Evolutionary conservation across 2,797 vertebrate genomes (phyloP).

Genomic region (Carduelis carduelis): DNA sequence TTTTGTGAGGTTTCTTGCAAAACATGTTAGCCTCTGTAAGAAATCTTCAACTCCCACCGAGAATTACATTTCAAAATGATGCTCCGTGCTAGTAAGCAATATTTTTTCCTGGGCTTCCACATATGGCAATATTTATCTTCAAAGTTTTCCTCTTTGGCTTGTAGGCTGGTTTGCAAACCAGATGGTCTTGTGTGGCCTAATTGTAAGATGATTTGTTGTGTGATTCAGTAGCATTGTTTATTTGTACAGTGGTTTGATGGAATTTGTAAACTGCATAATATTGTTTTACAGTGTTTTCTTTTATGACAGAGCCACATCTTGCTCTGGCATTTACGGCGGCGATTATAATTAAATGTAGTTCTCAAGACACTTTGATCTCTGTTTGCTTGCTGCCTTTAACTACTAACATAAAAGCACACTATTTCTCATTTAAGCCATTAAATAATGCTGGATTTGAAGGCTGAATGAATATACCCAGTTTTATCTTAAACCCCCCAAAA

Average conservation of each 20-base stretch:
- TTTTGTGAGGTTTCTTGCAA: slow-evolving; percentile 52
- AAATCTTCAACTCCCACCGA: slow-evolving; percentile 69
- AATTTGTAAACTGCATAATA: slow-evolving; percentile 82
- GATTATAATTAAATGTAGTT: slow-evolving; percentile 68
- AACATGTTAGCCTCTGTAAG: slow-evolving; percentile 31
- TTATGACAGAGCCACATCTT: slow-evolving; percentile 70
- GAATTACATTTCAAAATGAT: slow-evolving; percentile 73
- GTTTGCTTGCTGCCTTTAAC: slow-evolving; percentile 54
- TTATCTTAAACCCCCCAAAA: not conserved
- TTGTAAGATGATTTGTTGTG: slow-evolving; percentile 80
- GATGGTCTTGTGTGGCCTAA: slow-evolving; percentile 81
- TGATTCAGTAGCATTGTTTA: slow-evolving; percentile 85
- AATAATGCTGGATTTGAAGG: not conserved
- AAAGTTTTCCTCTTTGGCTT: slow-evolving; percentile 79
- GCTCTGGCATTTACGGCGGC: slow-evolving; percentile 58
- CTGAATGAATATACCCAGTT: not conserved
- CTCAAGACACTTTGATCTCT: slow-evolving; percentile 70
- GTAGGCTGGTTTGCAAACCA: slow-evolving; percentile 69
- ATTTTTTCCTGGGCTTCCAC: slow-evolving; percentile 76
- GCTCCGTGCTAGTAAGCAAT: slow-evolving; percentile 71
- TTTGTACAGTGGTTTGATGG: slow-evolving; percentile 80
- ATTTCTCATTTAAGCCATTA: not conserved
- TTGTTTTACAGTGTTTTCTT: slow-evolving; percentile 76
- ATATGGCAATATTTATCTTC: slow-evolving; percentile 86
- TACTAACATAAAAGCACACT: slow-evolving; percentile 37